Conservation (phyloP, 2,888 invertebrate genomes). For the Cataglyphis cursor region DNA sequence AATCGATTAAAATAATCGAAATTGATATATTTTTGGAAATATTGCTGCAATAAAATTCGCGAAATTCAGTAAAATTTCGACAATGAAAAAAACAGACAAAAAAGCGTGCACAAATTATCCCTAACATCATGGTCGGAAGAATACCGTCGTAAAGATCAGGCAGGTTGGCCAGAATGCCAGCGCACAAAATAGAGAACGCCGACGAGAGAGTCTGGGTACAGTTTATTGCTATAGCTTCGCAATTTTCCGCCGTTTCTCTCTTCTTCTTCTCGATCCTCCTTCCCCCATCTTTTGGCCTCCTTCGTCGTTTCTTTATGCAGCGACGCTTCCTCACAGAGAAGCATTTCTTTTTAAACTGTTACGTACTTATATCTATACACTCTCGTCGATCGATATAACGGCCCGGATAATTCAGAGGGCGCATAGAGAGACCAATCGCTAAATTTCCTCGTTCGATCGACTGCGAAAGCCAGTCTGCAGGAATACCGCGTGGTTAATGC, state of each 20-base stretch:
- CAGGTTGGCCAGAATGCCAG: constrained; percentile 15
- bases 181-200: constrained; percentile 56
- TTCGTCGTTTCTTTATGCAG: constrained; percentile 68
- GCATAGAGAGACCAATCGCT: constrained; percentile 23
- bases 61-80: not conserved
- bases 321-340: constrained; percentile 66
- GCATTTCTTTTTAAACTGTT: constrained; percentile 61
- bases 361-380: not conserved
- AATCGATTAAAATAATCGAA: not conserved
- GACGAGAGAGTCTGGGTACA: constrained; percentile 65
- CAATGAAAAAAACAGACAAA: not conserved
- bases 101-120: constrained; percentile 22
- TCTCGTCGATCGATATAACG: constrained; percentile 48
- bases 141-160: constrained; percentile 22
- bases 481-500: constrained; percentile 31
- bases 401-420: constrained; percentile 19
- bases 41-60: not conserved
- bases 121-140: constrained; percentile 26
- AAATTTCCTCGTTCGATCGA: constrained; percentile 23
- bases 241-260: constrained; percentile 35
- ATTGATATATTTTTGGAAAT: not conserved
- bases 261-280: not conserved
- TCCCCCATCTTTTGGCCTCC: constrained; percentile 16
- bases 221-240: constrained; percentile 71
- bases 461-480: not conserved